phyloP scores from a whole-genome alignment of 2,797 vertebrate species.

The Gymnoscopelus microlampas region DNA sequence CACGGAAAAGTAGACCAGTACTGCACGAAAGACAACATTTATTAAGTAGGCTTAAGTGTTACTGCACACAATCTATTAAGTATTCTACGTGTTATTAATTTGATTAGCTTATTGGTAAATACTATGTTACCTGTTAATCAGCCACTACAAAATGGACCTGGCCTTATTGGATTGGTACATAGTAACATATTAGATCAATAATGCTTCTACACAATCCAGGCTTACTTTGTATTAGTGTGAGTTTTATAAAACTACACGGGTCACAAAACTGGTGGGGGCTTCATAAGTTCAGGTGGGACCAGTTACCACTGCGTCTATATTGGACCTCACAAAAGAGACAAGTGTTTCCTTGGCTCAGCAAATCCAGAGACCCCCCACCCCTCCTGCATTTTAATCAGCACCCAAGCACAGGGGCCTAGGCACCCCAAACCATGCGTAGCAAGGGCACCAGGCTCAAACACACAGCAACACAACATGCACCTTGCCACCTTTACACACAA shows the following conservation, averaged over 20 bases:
- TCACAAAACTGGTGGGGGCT: conserved; percentile 46
- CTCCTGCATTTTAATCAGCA: conserved; percentile 81
- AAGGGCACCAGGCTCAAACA: conserved; percentile 48
- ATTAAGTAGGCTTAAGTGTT: no score
- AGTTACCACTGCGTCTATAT: conserved; percentile 63
- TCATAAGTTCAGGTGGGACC: conserved; percentile 56
- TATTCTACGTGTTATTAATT: no score
- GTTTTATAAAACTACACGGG: conserved; percentile 32
- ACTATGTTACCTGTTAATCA: no score
- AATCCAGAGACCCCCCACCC: conserved; percentile 59
- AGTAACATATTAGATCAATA: no score
- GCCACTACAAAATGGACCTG: no score
- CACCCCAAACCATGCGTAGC: conserved; percentile 53
- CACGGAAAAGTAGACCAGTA: no score
- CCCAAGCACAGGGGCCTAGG: conserved; percentile 57
- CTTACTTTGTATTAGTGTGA: not conserved
- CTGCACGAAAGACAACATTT: not conserved
- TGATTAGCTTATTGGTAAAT: no score
- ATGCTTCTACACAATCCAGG: no score
- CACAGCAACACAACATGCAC: conserved; percentile 49
- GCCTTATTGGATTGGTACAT: no score
- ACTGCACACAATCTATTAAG: no score
- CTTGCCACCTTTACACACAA: conserved; percentile 29
- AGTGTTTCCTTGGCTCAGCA: conserved; percentile 75
- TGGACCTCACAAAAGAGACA: conserved; percentile 67